Percentiles rank a stretch among this genome's conserved stretches.
These are phyloP conservation scores for Acleris sparsana DNA, from an alignment of 2,888 invertebrate species.

Conservation along the genomic window DNA sequence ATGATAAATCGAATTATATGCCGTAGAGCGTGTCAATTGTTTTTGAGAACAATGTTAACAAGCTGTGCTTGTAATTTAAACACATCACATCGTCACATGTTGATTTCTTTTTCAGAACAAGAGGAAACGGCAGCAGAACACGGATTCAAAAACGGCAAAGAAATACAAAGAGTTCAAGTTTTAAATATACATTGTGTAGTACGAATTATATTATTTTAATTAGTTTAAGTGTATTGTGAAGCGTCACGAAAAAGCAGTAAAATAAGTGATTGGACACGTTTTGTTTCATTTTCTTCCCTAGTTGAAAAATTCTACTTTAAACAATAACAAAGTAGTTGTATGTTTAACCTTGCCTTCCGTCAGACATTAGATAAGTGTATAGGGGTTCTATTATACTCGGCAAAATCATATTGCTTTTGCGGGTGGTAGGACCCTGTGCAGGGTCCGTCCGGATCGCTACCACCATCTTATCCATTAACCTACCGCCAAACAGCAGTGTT, in stretches of 20 bases:
- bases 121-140: constrained; percentile 94
- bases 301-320: not conserved
- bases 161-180: constrained; percentile 99
- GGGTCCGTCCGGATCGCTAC: too few species aligned
- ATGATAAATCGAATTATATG: too few species aligned
- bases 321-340: too few species aligned
- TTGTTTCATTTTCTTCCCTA: constrained; percentile 8
- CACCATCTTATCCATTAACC: too few species aligned
- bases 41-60: not conserved
- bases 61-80: not conserved
- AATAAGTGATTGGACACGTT: constrained; percentile 12
- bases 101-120: constrained; percentile 88
- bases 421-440: too few species aligned
- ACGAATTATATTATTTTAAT: constrained; percentile 37
- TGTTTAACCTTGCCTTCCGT: too few species aligned
- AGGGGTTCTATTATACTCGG: too few species aligned
- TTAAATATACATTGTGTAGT: constrained; percentile 67
- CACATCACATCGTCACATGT: not conserved
- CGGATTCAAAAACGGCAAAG: constrained; percentile 95
- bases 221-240: constrained; percentile 25
- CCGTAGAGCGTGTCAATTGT: too few species aligned
- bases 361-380: too few species aligned
- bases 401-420: too few species aligned
- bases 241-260: constrained; percentile 13
- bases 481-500: too few species aligned